These are phyloP conservation scores for Ferrisia virgata DNA, from an alignment of 2,888 invertebrate species.

Conservation along the genomic window DNA sequence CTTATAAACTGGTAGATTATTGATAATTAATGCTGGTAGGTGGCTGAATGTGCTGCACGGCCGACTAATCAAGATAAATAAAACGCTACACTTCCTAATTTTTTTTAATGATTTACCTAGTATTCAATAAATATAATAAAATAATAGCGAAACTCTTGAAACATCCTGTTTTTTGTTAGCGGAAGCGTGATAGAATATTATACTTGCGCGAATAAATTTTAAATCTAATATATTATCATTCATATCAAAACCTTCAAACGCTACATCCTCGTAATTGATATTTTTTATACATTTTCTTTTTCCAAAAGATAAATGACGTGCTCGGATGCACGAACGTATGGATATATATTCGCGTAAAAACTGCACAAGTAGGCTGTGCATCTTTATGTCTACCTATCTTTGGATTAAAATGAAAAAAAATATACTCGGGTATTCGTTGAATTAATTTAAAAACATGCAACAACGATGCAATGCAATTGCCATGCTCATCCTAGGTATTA, in stretches of 20 bases:
- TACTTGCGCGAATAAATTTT: not conserved
- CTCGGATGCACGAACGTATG: not conserved
- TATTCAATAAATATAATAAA: not conserved
- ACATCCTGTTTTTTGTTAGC: constrained; percentile 3
- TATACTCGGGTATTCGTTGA: too few species aligned
- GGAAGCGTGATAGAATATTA: not conserved
- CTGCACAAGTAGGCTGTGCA: not conserved
- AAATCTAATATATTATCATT: not conserved
- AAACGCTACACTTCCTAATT: not conserved
- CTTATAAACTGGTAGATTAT: not conserved
- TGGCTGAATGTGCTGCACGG: not conserved
- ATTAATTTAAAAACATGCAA: not conserved
- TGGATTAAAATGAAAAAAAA: not conserved
- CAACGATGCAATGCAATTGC: not conserved
- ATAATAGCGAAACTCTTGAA: not conserved
- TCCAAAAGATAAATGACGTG: not conserved
- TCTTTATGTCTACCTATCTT: not conserved
- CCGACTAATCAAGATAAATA: not conserved
- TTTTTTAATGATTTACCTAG: not conserved
- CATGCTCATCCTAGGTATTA: not conserved
- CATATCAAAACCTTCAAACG: not conserved
- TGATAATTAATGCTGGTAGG: not conserved
- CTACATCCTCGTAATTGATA: not conserved
- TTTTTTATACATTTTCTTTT: not conserved
- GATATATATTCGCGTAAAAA: not conserved